phyloP scores from a whole-genome alignment of 2,888 invertebrate genomes.

The Drosophila algonquin region DNA sequence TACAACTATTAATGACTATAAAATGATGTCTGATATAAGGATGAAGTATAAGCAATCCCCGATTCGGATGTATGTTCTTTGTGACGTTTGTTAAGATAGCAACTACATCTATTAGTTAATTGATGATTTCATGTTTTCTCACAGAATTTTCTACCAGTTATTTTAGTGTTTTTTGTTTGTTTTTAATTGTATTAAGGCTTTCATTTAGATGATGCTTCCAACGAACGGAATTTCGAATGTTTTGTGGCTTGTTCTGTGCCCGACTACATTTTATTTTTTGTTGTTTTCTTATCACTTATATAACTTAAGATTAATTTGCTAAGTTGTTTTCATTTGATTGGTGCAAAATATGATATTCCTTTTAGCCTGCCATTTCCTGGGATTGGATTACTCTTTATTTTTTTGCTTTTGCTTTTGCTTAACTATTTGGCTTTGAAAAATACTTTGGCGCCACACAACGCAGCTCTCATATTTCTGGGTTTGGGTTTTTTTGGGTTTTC shows the following conservation, averaged over 20 bases:
- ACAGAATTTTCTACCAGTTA: constrained; percentile 1
- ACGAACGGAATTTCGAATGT: constrained; percentile 72
- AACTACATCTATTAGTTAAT: constrained; percentile 12
- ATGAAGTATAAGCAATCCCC: constrained; percentile 27
- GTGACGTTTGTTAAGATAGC: constrained; percentile 14
- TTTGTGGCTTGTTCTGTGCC: constrained; percentile 46
- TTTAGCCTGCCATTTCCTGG: constrained; percentile 27
- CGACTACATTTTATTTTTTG: constrained; percentile 32
- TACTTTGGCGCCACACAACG: constrained; percentile 69
- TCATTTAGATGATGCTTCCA: constrained; percentile 36
- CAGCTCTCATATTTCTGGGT: constrained; percentile 59
- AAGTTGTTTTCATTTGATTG: constrained; percentile 38
- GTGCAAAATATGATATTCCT: constrained; percentile 31
- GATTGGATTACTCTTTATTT: constrained; percentile 4
- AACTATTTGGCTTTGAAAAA: constrained; percentile 81
- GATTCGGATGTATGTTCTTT: background rate
- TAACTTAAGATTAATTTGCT: constrained; percentile 53
- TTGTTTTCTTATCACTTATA: constrained; percentile 33
- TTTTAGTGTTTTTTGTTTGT: background rate
- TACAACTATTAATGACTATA: constrained; percentile 58
- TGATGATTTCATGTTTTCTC: constrained; percentile 25
- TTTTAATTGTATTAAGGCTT: constrained; percentile 10
- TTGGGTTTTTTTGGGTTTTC: constrained; percentile 40
- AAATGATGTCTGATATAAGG: constrained; percentile 28
- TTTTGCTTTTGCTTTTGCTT: constrained; percentile 63